Evolutionary conservation across 1,140 invertebrate genomes (phyloP), one percentile per base, ranked within the genome.

Genomic region (Drosophila mojavensis): DNA sequence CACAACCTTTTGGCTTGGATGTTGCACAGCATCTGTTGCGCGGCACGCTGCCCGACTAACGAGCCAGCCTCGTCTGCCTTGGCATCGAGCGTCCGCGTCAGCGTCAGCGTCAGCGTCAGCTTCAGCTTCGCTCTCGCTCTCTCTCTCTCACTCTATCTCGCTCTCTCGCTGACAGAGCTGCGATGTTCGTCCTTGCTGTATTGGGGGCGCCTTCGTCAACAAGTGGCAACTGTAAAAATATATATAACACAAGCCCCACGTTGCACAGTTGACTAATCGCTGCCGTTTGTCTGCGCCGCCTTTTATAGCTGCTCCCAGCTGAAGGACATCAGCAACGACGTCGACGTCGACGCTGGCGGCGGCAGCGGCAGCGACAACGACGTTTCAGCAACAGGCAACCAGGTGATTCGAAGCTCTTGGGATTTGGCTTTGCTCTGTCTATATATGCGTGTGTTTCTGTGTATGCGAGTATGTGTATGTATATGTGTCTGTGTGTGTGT

Each of bases 11-110:
- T 54, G 71, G 84, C 78, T 89, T 84, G 69, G 61, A 80, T 89
- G 84, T 89, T 89, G 80, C 79, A 84, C 84, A 88, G 84, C 84
- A 88, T 88, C 84, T 88, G 84, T 88, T 88, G 84, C 84, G 70
- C 70, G 51, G 84, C 77, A 48, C 65, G 58, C 58, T 71, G 71
- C 51, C 79, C 75, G 66, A 88, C 65, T 79, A 41, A 72, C 83
- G 83, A 85, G 71, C 60, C 62, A 84, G 62, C 71, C 79, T 86
- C 79, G 79, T 63, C 48, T 60, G 41, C 51, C 50, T n/a, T 24
- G 63, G 33, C 43, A 54, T 71, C 55, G 48, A 48, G 36, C 69
- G 39, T 55, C 51, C 4, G 3, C 51, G 41, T 41, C 51, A 36
- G 15, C 41, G 56, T 47, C 33, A 33, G 1, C 28, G 61, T 33